phyloP scores from a whole-genome alignment of 2,797 vertebrate genomes.

The Benthosema pterotum region DNA sequence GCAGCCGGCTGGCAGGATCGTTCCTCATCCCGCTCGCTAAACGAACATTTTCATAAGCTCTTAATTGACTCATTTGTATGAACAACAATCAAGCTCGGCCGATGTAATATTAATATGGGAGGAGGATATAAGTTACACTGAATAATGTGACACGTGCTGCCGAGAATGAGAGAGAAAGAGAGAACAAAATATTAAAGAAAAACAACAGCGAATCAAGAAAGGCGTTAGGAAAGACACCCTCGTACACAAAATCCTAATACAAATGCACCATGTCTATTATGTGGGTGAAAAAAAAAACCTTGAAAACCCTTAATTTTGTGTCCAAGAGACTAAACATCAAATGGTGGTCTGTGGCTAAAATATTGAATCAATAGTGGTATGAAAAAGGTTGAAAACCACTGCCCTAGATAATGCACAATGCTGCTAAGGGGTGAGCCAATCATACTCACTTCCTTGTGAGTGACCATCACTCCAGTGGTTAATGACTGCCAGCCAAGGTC shows the following conservation, averaged over 20 bases:
- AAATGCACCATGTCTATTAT: no score
- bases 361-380: no score
- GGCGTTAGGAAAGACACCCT: neutral
- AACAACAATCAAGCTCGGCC: constrained; percentile 2
- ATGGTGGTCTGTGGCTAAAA: no score
- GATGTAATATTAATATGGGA: neutral
- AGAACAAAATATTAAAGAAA: neutral
- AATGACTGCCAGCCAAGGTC: constrained; percentile 25
- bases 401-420: constrained; percentile 46
- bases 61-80: constrained; percentile 10
- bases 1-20: constrained; percentile 2
- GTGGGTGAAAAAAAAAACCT: no score
- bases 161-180: neutral
- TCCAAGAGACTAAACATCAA: no score
- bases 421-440: constrained; percentile 34
- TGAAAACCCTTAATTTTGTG: no score
- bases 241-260: no score
- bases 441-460: constrained; percentile 47
- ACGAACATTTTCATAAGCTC: constrained; percentile 16
- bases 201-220: neutral
- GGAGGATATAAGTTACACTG: constrained; percentile 2
- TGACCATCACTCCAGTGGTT: constrained; percentile 52
- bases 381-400: no score
- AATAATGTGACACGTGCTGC: neutral
- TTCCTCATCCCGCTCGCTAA: neutral